Base-by-base conservation (phyloP, 2,888 invertebrate species). In the Yponomeuta malinellus region DNA sequence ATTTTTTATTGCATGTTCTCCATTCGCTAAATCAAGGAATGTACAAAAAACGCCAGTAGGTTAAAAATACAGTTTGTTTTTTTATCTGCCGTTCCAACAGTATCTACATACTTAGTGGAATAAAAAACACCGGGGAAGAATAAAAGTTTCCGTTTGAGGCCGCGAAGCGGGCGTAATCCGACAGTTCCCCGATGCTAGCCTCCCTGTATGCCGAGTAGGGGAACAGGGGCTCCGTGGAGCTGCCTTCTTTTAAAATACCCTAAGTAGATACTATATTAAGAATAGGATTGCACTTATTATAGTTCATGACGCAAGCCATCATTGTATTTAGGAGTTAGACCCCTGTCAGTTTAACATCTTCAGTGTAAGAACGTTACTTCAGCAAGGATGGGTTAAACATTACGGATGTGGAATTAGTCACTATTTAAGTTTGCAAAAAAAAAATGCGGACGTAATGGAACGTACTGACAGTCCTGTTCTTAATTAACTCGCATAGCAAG, bases 111-210 rank as follows among this genome's bases (percentile, higher is more conserved):
- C 52, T 59, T 59, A 15, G 52, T 59, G 52, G 52, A 8, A 59
- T 76, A 78, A 78, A 82, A 83, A 83, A 81, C 52, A 59, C 52
- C 15, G 75, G 76, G 74, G 76, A 75, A 80, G 80, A 77, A 81
- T 80, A 82, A 81, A 84, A 83, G 79, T 82, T 84, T 79, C 75
- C 78, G 79, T 79, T 83, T 78, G 79, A 79, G 79, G 78, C 77
- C 78, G 77, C 74, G 74, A 12, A 59, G 76, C 76, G 74, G 75
- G 73, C 76, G 80, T 83, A 84, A 84, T 83, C 82, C 81, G 80
- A 83, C 79, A 78, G 77, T 78, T 80, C 78, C 71, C 76, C 77
- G 74, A 76, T 78, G 76, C 75, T 70, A 71, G 72, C 73, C 71
- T 68, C 72, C 72, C 73, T 74, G 73, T 75, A 75, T 74, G 73